Evolutionary conservation across 2,888 invertebrate genomes (phyloP).

Genomic region (Myopa tessellatipennis): DNA sequence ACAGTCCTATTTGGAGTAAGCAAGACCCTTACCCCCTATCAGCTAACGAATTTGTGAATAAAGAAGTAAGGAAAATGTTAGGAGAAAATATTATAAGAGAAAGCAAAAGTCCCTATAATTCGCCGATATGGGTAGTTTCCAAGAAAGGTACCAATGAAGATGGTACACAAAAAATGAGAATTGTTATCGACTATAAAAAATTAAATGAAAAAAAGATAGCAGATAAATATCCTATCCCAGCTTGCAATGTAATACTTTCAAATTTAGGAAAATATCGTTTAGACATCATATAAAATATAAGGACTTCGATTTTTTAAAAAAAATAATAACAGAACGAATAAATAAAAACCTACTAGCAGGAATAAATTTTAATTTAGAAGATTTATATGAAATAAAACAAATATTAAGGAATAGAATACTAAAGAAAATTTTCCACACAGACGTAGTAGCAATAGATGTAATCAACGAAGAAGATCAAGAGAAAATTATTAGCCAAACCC

Average conservation of each 20-base stretch:
- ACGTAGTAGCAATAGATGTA: conserved; percentile 24
- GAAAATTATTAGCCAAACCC: conserved; percentile 32
- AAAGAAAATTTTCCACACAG: conserved; percentile 34
- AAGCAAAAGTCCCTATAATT: no score
- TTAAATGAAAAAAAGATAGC: conserved; percentile 43
- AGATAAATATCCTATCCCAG: conserved; percentile 39
- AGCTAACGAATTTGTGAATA: no score
- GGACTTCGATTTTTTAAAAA: background rate
- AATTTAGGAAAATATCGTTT: conserved; percentile 34
- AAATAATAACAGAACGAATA: background rate
- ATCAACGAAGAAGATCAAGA: conserved; percentile 25
- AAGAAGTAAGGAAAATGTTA: no score
- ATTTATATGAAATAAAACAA: conserved; percentile 5
- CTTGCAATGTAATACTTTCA: conserved; percentile 38
- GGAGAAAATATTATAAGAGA: no score
- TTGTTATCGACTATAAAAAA: conserved; percentile 42
- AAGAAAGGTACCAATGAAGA: conserved; percentile 37
- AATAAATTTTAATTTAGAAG: conserved; percentile 13
- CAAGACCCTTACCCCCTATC: no score
- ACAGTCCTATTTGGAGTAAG: no score
- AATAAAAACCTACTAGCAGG: background rate
- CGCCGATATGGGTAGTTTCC: no score
- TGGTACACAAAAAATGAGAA: conserved; percentile 37
- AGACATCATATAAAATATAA: conserved; percentile 13
- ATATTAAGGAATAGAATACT: background rate